These are phyloP conservation scores for Cyprinodon variegatus DNA, from an alignment of 2,113 vertebrate genomes.

Conservation along the genomic window DNA sequence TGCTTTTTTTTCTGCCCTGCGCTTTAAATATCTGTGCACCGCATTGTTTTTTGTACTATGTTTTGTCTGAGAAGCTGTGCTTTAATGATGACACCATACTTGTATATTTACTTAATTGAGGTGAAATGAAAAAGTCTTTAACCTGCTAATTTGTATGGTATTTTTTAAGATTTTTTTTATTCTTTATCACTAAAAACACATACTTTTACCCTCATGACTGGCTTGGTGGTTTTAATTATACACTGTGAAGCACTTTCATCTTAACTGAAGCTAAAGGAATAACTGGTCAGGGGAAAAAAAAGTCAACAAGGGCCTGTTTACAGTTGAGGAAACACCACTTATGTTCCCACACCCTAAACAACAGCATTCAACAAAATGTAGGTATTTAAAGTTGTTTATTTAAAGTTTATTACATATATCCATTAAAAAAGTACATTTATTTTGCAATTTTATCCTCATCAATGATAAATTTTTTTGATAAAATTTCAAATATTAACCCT, in stretches of 20 bases:
- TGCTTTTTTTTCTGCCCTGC: no score
- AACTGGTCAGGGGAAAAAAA: neutral
- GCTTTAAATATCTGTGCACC: no score
- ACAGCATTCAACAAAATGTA: no score
- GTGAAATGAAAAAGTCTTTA: neutral
- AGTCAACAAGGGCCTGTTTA: no score
- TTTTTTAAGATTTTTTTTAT: neutral
- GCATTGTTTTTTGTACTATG: constrained; percentile 23
- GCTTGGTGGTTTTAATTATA: neutral
- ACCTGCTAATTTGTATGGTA: neutral
- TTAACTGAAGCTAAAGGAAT: neutral
- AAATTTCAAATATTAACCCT: no score
- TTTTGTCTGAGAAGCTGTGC: constrained; percentile 45
- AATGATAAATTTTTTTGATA: no score
- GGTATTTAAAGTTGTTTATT: no score
- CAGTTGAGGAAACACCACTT: no score
- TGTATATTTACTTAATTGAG: neutral
- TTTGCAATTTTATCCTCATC: no score
- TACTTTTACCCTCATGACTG: neutral
- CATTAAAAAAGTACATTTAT: no score
- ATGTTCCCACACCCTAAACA: no score
- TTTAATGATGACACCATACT: constrained; percentile 34
- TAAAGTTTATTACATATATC: no score
- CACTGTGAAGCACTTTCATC: neutral
- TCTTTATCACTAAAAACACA: neutral